These are phyloP conservation scores for Centruroides vittatus DNA, from an alignment of 1,140 invertebrate species.

Conservation along the genomic window DNA sequence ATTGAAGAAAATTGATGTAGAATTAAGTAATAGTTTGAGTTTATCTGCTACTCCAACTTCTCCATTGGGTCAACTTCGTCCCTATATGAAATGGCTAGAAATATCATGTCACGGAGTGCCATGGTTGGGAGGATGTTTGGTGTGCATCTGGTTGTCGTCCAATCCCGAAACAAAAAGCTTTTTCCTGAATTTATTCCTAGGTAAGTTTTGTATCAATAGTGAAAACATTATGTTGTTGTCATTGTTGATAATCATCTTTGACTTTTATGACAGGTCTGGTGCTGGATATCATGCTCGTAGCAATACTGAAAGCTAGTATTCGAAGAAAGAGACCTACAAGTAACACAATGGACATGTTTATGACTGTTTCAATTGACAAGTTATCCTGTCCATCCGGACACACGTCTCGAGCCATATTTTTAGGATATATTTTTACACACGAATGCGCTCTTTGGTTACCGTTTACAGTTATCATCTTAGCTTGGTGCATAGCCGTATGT, in stretches of 20 bases:
- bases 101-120: slow-evolving; percentile 77
- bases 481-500: slow-evolving; percentile 56
- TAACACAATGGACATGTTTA: slow-evolving; percentile 46
- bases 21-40: slow-evolving; percentile 2
- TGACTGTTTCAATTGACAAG: slow-evolving; percentile 56
- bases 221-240: slow-evolving; percentile 2
- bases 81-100: slow-evolving; percentile 39
- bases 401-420: slow-evolving; percentile 63
- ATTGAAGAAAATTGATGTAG: slow-evolving; percentile 4
- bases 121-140: slow-evolving; percentile 58
- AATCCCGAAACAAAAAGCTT: slow-evolving; percentile 50
- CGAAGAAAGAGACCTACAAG: slow-evolving; percentile 55
- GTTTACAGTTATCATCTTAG: slow-evolving; percentile 34
- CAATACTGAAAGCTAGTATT: slow-evolving; percentile 60
- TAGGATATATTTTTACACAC: slow-evolving; percentile 51
- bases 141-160: slow-evolving; percentile 55
- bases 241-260: neutral
- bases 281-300: slow-evolving; percentile 70
- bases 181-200: slow-evolving; percentile 69
- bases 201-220: slow-evolving; percentile 33
- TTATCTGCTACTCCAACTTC: slow-evolving; percentile 8
- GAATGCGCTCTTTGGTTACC: slow-evolving; percentile 14
- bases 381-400: slow-evolving; percentile 96
- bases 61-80: slow-evolving; percentile 12
- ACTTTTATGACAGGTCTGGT: slow-evolving; percentile 53